A percentile compares a stretch with the other conserved stretches of the same genome.
Conservation (phyloP, 2,797 vertebrate genomes). For the Myiotriccus ornatus region DNA sequence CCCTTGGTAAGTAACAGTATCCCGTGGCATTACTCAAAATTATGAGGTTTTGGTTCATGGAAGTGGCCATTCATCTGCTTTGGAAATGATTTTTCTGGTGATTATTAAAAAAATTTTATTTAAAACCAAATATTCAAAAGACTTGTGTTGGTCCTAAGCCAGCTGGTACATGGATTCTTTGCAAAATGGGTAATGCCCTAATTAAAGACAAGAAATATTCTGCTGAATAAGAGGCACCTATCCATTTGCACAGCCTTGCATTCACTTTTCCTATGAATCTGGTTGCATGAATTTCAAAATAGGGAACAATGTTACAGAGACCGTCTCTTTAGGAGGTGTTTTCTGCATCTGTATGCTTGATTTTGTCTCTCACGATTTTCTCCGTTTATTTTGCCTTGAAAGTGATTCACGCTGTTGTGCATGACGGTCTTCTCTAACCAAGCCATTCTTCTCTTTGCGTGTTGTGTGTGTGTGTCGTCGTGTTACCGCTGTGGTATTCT, state of each 20-base stretch:
- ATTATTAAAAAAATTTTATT: background rate
- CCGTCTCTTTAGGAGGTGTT: background rate
- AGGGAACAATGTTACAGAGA: background rate
- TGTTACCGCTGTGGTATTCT: slow-evolving; percentile 38
- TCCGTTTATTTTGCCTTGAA: slow-evolving; percentile 39
- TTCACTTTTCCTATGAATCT: background rate
- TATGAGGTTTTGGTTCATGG: background rate
- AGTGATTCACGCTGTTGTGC: background rate
- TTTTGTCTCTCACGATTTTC: background rate
- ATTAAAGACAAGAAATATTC: background rate
- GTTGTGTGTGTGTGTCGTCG: background rate
- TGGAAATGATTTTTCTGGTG: background rate
- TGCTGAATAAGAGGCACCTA: background rate
- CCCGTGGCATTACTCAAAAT: background rate
- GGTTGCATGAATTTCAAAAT: background rate
- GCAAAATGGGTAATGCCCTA: background rate
- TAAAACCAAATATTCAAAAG: background rate
- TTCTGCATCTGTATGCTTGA: background rate
- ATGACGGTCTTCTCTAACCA: slow-evolving; percentile 48
- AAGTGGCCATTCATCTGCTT: background rate
- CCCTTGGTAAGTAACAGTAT: background rate
- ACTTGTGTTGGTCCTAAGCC: background rate
- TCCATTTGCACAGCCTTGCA: background rate
- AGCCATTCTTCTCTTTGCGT: slow-evolving; percentile 60
- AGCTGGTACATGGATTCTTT: background rate